Percentiles rank a stretch among this genome's conserved stretches.
Evolutionary conservation across 2,888 invertebrate genomes (phyloP).

Genomic region (Drosophila maculinotata): DNA sequence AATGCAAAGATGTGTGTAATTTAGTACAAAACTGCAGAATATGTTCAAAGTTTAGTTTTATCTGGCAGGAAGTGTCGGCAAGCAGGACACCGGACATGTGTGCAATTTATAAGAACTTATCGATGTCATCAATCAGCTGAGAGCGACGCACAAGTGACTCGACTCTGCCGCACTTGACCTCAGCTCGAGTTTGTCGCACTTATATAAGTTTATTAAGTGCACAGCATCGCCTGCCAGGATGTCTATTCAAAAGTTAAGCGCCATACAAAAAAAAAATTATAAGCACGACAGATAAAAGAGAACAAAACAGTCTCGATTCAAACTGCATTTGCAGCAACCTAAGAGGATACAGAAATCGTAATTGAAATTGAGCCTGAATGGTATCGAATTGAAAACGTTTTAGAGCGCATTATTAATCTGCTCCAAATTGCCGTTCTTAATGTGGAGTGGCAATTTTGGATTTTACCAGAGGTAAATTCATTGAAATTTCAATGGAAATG

Average conservation of each 20-base stretch:
- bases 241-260: constrained; percentile 42
- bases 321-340: constrained; percentile 8
- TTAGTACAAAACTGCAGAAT: constrained; percentile 35
- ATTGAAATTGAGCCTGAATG: constrained; percentile 44
- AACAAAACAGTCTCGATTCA: constrained; percentile 1
- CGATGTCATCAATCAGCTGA: constrained; percentile 82
- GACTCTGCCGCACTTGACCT: constrained; percentile 32
- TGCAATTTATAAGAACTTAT: constrained; percentile 82
- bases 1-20: constrained; percentile 48
- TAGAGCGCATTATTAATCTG: constrained; percentile 42
- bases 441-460: constrained; percentile 13
- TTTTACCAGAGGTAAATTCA: not conserved
- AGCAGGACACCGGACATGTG: constrained; percentile 35
- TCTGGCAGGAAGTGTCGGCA: constrained; percentile 26
- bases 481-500: constrained; percentile 1
- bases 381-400: constrained; percentile 28
- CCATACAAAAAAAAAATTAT: constrained; percentile 7
- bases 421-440: constrained; percentile 45
- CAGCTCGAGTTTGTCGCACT: constrained; percentile 36
- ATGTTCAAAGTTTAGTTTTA: constrained; percentile 12
- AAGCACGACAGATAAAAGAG: constrained; percentile 1
- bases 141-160: constrained; percentile 9
- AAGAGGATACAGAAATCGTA: constrained; percentile 14
- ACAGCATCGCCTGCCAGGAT: constrained; percentile 34
- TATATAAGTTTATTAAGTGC: constrained; percentile 73